Evolutionary conservation across 2,797 vertebrate species (phyloP), one percentile per base, ranked within the genome.

Genomic region (Poeciliopsis presidionis): DNA sequence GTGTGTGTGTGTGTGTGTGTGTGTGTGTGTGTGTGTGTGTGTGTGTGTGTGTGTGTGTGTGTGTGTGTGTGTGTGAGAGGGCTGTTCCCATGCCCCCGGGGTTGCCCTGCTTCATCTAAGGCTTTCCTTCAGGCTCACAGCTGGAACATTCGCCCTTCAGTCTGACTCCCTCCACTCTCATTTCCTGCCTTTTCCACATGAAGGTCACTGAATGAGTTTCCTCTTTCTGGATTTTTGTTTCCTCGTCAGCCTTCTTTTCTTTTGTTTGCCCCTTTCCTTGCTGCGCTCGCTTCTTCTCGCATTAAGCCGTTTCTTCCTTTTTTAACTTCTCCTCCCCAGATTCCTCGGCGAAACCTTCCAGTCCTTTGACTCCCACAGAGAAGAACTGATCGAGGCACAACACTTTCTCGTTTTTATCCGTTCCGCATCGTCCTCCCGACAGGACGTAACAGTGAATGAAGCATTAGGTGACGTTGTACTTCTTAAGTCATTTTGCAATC

Each of bases 71-170:
- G 65, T 74, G 65, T 28, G 59, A 53, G 73, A 73, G 41, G 72
- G 71, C 63, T 78, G 75, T 88, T 92, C 87, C 84, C 79, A 70
- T 87, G 90, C 80, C 88, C 88, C 78, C 20, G 5, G 8, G 43
- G 39, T 81, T 90, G 81, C 83, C 87, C 87, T 81, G 87, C 79
- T 79, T 74, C 41, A 63, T 85, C 81, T 78, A 47, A 88, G 75
- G 79, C 59, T 78, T 88, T 83, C 84, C 81, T 75, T 85, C 89
- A 86, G 78, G 92, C 89, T 91, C 88, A 90, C 83, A 49, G 86
- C 84, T 89, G 85, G 80, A 92, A 84, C 80, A 77, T 84, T 85
- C 55, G 46, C 70, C 72, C 46, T 77, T 74, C 49, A 65, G 20
- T 73, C 77, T 84, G 74, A 84, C 88, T 90, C 84, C 76, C 84